Evolutionary conservation across 2,888 invertebrate species (phyloP), one percentile per base, ranked within the genome.

Genomic region (Steinernema hermaphroditum): DNA sequence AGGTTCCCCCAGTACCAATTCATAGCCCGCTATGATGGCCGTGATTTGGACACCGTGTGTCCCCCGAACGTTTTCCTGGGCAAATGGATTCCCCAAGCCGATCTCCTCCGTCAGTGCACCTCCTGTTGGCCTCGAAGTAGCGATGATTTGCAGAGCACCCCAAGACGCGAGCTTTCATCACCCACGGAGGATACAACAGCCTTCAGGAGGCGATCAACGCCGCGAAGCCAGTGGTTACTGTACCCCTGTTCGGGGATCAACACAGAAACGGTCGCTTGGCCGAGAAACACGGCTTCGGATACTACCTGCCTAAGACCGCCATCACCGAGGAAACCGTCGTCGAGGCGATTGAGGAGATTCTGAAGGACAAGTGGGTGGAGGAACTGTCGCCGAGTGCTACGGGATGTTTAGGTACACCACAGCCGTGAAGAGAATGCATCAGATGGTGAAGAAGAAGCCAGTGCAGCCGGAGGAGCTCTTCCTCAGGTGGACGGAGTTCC

Each of bases 131-230:
- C 16, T 43, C 12, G 1, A 24, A 16, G 22, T 24, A 32, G 57
- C 0, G 16, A 27, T 43, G 14, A 12, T 34, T 76, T 77, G n/a
- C 79, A 91, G 90, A 88, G 0, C 92, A 92, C 85, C 91, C 91
- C 0, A 92, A 92, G 80, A 90, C 92, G 0, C 87, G 90, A 72
- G 91, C 90, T 0, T 92, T 92, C 81, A 89, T 92, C 78, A 91
- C 91, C 0, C 92, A 93, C 84, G 92, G 91, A 0, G 93, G 92
- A 0, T 90, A 92, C 82, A 89, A 92, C 80, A 91, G 92, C 71
- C 86, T 91, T 37, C 90, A 91, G 0, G 92, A 92, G 86, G 90
- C 91, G 0, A 90, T 86, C 37, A 83, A 86, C 76, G 82, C 83
- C 72, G 86, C 85, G 16, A 85, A 87, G 8, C 88, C 88, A 14